Evolutionary conservation across 1,140 invertebrate species (phyloP).

Genomic region (Agrypnia vestita): DNA sequence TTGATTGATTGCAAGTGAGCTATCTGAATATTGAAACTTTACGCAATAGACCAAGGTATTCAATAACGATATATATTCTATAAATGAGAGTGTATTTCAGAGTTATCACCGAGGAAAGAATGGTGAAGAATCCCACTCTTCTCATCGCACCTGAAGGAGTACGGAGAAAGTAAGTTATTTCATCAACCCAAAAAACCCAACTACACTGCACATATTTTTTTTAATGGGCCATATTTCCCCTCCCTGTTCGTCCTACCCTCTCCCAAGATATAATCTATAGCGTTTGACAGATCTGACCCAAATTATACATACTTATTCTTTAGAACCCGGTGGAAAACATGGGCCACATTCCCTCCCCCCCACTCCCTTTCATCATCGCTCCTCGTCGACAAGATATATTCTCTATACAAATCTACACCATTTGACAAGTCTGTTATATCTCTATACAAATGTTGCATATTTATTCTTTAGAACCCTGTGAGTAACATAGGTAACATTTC

Average conservation of each 20-base stretch:
- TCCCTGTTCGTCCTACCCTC: too few relatives aligned
- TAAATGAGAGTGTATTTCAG: not conserved
- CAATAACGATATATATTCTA: not conserved
- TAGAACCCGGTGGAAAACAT: too few relatives aligned
- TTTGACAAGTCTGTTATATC: too few relatives aligned
- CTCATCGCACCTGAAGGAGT: slow-evolving; percentile 1
- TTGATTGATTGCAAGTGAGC: not conserved
- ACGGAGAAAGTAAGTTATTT: not conserved
- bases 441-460: too few relatives aligned
- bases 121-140: not conserved
- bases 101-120: not conserved
- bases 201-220: not conserved
- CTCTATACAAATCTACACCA: too few relatives aligned
- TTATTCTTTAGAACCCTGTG: too few relatives aligned
- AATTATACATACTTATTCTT: too few relatives aligned
- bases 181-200: not conserved
- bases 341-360: too few relatives aligned
- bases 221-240: not conserved
- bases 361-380: too few relatives aligned
- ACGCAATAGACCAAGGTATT: not conserved
- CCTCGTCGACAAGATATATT: too few relatives aligned
- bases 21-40: not conserved
- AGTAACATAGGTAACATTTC: too few relatives aligned
- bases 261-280: not conserved
- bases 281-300: too few relatives aligned